phyloP scores from a whole-genome alignment of 2,113 vertebrate genomes.

The cat (Felis catus) region F.catus_Fca126_mat1.0 CM031414.1:15601501-15602000 shows the following conservation, averaged over 20 bases:
- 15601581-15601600: background rate
- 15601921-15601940: background rate
- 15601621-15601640: rapidly evolving
- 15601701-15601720: background rate
- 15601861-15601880: background rate
- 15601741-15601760: background rate
- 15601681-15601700: background rate
- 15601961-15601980: background rate
- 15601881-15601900: background rate
- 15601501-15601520: too few species aligned
- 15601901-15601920: too few species aligned
- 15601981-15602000: background rate
- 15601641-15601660: background rate
- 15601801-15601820: background rate
- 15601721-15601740: background rate
- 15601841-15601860: background rate
- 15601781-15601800: background rate
- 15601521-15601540: background rate
- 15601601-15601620: background rate
- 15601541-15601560: background rate
- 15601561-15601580: background rate
- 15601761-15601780: background rate
- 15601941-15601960: background rate
- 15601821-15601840: background rate
- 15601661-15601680: background rate